Percentiles rank a stretch among this genome's conserved stretches.
Conservation (phyloP, 2,888 invertebrate species). For the Agrochola macilenta region DNA sequence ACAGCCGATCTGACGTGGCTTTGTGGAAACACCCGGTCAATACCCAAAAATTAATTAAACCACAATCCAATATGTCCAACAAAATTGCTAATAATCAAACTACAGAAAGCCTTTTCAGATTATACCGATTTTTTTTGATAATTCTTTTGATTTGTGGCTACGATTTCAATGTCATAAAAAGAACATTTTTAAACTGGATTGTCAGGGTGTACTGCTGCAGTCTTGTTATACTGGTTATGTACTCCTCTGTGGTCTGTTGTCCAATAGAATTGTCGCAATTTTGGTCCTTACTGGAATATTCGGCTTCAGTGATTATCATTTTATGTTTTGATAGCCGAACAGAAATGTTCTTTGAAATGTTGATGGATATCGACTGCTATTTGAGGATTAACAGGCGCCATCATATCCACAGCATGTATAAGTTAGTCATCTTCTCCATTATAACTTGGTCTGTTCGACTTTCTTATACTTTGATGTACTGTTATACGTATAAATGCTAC, state of each 20-base stretch:
- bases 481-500: conserved; percentile 72
- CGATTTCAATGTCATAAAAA: conserved; percentile 76
- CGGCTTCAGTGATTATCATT: conserved; percentile 72
- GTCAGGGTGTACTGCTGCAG: conserved; percentile 73
- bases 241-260: conserved; percentile 76
- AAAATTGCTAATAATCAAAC: conserved; percentile 56
- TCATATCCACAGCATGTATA: conserved; percentile 69
- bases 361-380: conserved; percentile 75
- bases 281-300: conserved; percentile 82
- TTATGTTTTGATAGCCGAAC: conserved; percentile 75
- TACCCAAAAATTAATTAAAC: conserved; percentile 64
- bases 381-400: conserved; percentile 76
- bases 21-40: conserved; percentile 66
- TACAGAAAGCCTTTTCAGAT: conserved; percentile 54
- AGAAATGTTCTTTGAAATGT: conserved; percentile 70
- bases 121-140: conserved; percentile 75
- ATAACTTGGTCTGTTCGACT: conserved; percentile 76
- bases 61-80: conserved; percentile 65
- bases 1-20: conserved; percentile 69
- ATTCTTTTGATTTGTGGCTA: conserved; percentile 79
- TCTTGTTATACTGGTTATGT: conserved; percentile 70
- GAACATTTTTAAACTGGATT: conserved; percentile 56
- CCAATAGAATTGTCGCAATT: conserved; percentile 70
- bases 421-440: conserved; percentile 67
- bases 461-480: conserved; percentile 74